Evolutionary conservation across 2,113 vertebrate genomes (phyloP), one percentile per base, ranked within the genome.

Genomic region (Triplophysa dalaica): DNA sequence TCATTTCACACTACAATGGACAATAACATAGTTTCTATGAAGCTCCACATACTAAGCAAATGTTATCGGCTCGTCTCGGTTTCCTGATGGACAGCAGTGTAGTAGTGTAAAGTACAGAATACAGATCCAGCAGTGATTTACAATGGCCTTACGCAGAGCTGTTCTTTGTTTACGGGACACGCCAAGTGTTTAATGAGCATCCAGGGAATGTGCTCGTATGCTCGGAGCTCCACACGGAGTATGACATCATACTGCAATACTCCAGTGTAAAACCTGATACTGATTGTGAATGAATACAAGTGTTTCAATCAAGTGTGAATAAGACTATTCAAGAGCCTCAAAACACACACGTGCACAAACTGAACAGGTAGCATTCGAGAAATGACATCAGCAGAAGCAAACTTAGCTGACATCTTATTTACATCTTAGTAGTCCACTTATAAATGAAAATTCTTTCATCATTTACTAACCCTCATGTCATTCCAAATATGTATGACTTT

Each of bases 181-280:
- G 41, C 52, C 17, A 67, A 77, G 68, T 73, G 73, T 74, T 81
- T 81, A 78, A 84, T 62, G 70, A 74, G 58, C 10, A 16, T 21
- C 65, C 10, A 22, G 26, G 58, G 60, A 21, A 70, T 17, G 9
- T n/a, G 3, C 41, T 26, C 17, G 78, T 60, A 58, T 50, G 21
- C 60, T 43, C 52, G 22, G 48, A 54, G 65, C 29, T 14, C 21
- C 65, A 62, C 62, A 14, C 43, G 10, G 48, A 54, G 70, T 21
- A 64, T n/a, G 33, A 29, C 13, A 38, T 24, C 43, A 52, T 50
- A 29, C 72, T 10, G 52, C 24, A 54, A 74, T 68, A 78, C 17
- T 22, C 17, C 12, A 21, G 17, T 21, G 54, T 58, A 21, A 73
- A 19, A 16, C n/a, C 6, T 33, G n/a, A 7, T 10, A 56, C 70